Evolutionary conservation across 1,140 invertebrate genomes (phyloP).

Genomic region (Sinonovacula constricta): DNA sequence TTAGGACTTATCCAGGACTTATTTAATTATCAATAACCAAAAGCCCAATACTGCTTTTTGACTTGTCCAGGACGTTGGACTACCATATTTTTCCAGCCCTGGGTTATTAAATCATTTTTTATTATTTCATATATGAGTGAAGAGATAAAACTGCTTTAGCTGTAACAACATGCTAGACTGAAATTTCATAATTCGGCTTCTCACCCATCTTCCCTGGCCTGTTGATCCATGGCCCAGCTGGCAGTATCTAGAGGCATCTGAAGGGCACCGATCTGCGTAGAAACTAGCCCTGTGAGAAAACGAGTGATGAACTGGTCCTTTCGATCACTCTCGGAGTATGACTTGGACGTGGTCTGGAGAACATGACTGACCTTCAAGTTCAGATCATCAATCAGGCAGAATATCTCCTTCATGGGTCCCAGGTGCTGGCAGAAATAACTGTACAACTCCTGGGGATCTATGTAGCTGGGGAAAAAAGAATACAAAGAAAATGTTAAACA

Average conservation of each 20-base stretch:
- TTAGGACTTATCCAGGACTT: too few species aligned
- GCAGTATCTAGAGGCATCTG: slow-evolving; percentile 69
- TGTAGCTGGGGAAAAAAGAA: slow-evolving; percentile 63
- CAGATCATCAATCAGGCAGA: slow-evolving; percentile 67
- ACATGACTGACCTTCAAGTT: slow-evolving; percentile 67
- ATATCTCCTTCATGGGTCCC: slow-evolving; percentile 70
- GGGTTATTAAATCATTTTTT: too few species aligned
- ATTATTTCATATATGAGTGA: too few species aligned
- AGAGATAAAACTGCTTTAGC: too few species aligned
- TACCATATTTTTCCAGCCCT: too few species aligned
- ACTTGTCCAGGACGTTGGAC: too few species aligned
- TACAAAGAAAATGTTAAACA: neutral
- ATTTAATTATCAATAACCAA: too few species aligned
- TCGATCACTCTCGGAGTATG: slow-evolving; percentile 59
- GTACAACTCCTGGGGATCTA: slow-evolving; percentile 72
- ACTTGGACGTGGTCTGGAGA: slow-evolving; percentile 63
- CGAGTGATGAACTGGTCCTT: slow-evolving; percentile 70
- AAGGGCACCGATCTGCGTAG: slow-evolving; percentile 69
- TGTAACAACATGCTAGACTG: too few species aligned
- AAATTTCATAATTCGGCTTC: too few species aligned
- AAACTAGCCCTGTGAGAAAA: slow-evolving; percentile 69
- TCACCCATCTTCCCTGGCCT: slow-evolving; percentile 68
- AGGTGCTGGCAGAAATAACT: slow-evolving; percentile 72
- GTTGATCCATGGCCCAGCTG: slow-evolving; percentile 66
- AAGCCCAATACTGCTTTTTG: too few species aligned